Conservation (phyloP, 2,113 vertebrate genomes). For the Mungos mungo region DNA sequence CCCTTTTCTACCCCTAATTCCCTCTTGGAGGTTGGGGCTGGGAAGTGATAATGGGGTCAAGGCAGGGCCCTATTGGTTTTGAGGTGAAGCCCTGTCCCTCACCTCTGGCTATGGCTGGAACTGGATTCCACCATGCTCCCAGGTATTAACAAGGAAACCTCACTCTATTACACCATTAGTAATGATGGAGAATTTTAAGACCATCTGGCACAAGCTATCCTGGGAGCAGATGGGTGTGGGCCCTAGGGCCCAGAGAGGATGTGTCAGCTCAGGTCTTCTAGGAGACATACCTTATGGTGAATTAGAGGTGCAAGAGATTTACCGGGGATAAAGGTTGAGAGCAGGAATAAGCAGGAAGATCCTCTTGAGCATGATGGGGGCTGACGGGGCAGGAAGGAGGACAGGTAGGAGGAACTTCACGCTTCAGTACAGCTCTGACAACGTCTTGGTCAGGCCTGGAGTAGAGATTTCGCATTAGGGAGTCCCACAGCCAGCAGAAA, state of each 20-base stretch:
- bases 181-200: not conserved
- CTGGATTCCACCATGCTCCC: not conserved
- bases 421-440: not conserved
- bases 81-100: not conserved
- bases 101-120: not conserved
- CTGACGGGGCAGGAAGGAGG: not conserved
- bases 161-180: not conserved
- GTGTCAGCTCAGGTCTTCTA: not conserved
- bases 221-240: not conserved
- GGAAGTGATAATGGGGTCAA: not conserved
- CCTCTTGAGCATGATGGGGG: not conserved
- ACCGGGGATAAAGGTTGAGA: not conserved
- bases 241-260: not conserved
- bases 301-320: not conserved
- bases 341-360: not conserved
- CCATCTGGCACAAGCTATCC: not conserved
- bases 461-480: not conserved
- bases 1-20: not conserved
- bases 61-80: not conserved
- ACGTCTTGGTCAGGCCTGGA: not conserved
- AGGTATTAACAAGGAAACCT: not conserved
- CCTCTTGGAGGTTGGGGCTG: not conserved
- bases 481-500: not conserved
- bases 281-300: not conserved
- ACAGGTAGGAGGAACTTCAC: not conserved